A percentile compares a stretch with the other conserved stretches of the same genome.
Conservation (phyloP, 2,797 vertebrate genomes). For the Erpetoichthys calabaricus region DNA sequence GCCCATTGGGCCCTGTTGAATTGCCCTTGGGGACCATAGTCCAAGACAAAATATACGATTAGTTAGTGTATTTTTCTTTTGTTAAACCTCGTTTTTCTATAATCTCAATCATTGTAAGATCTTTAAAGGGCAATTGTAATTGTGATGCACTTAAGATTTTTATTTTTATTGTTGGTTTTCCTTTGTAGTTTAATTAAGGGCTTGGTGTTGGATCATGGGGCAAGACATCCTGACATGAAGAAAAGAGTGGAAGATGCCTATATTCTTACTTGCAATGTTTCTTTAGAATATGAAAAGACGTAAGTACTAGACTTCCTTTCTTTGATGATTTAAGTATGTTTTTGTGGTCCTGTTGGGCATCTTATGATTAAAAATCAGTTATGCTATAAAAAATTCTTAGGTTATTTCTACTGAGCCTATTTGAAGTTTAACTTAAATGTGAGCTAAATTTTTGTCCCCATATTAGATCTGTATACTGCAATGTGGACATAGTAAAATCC, state of each 20-base stretch:
- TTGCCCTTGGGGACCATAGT: no score
- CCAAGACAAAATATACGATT: no score
- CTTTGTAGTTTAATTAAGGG: constrained; percentile 72
- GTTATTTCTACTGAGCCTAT: not conserved
- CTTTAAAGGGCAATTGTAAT: no score
- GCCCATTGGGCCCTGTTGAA: no score
- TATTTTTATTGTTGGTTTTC: not conserved
- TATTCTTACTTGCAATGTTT: constrained; percentile 84
- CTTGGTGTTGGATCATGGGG: constrained; percentile 88
- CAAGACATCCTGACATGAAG: constrained; percentile 94
- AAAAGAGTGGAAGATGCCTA: constrained; percentile 87
- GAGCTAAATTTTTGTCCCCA: no score
- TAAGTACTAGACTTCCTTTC: constrained; percentile 26
- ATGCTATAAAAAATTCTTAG: not conserved
- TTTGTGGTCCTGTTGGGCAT: not conserved
- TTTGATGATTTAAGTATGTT: not conserved
- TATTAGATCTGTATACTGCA: no score
- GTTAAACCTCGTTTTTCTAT: no score
- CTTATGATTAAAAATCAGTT: not conserved
- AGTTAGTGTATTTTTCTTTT: no score
- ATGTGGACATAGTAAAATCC: no score
- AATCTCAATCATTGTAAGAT: no score
- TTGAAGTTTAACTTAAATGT: no score
- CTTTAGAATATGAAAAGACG: constrained; percentile 93
- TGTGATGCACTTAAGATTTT: no score